phyloP scores from a whole-genome alignment of 1,140 invertebrate genomes.

The Drosophila azteca region DNA sequence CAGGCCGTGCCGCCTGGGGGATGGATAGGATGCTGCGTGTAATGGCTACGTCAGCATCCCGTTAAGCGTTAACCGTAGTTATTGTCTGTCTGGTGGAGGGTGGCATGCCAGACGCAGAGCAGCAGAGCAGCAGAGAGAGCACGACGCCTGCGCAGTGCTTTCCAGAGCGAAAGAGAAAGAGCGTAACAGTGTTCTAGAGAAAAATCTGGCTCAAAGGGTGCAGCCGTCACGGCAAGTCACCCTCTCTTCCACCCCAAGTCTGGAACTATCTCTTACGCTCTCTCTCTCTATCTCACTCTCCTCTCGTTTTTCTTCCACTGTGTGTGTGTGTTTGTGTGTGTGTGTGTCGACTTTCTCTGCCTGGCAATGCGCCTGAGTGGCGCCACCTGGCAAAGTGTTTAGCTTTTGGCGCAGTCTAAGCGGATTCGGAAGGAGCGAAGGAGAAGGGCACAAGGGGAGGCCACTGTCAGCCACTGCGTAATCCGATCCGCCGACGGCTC shows the following conservation, averaged over 20 bases:
- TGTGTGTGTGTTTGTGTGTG: constrained; percentile 18
- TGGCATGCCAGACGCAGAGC: constrained; percentile 12
- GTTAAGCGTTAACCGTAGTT: constrained; percentile 34
- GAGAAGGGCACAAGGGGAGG: constrained; percentile 4
- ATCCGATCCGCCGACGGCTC: constrained; percentile 32
- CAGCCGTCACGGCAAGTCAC: constrained; percentile 39
- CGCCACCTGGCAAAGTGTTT: constrained; percentile 54
- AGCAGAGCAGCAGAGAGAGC: constrained; percentile 12
- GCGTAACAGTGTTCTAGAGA: neutral
- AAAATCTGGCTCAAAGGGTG: constrained; percentile 58
- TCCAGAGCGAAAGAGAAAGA: neutral
- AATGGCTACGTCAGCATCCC: constrained; percentile 48
- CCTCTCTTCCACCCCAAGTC: constrained; percentile 20
- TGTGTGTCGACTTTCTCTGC: constrained; percentile 8
- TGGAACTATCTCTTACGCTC: constrained; percentile 20
- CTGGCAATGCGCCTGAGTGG: constrained; percentile 52
- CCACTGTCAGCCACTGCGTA: constrained; percentile 40
- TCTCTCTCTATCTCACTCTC: neutral
- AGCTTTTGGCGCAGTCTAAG: constrained; percentile 64
- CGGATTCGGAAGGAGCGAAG: neutral
- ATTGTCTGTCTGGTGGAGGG: constrained; percentile 39
- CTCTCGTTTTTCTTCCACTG: neutral
- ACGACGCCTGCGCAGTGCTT: constrained; percentile 48
- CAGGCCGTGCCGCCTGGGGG: neutral
- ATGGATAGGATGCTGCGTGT: constrained; percentile 56